Evolutionary conservation across 92 coral and sea anemone species (phyloP).

Genomic region (Actinernus sp.): DNA sequence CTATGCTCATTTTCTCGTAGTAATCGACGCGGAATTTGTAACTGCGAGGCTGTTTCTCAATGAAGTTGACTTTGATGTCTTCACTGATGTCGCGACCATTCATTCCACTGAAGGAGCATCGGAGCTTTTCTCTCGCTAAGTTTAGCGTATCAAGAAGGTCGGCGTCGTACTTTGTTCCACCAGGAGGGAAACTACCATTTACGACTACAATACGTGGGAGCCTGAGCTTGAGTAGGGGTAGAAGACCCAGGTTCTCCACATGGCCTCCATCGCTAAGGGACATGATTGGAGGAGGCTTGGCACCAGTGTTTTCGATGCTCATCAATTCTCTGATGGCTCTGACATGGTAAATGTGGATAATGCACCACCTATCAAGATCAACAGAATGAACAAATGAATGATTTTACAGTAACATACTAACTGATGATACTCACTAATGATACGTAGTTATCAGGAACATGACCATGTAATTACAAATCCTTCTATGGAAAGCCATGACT

Average conservation of each 20-base stretch:
- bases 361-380: slow-evolving; percentile 72
- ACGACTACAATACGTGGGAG: slow-evolving; percentile 68
- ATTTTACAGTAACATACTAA: no score
- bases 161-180: slow-evolving; percentile 13
- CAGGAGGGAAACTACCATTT: slow-evolving; percentile 53
- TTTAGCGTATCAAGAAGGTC: slow-evolving; percentile 33
- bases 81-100: slow-evolving; percentile 82
- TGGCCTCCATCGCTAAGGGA: slow-evolving; percentile 89
- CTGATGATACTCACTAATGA: no score
- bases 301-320: slow-evolving; percentile 67
- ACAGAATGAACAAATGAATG: background rate
- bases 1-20: slow-evolving; percentile 39
- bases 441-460: no score
- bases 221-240: slow-evolving; percentile 64
- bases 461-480: no score
- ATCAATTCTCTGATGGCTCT: slow-evolving; percentile 71
- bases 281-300: slow-evolving; percentile 81
- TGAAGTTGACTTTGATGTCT: slow-evolving; percentile 67
- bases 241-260: slow-evolving; percentile 76
- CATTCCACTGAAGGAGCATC: slow-evolving; percentile 77
- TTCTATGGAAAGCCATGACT: no score
- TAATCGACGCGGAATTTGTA: slow-evolving; percentile 87
- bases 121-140: slow-evolving; percentile 77
- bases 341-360: slow-evolving; percentile 75
- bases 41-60: slow-evolving; percentile 80